Evolutionary conservation across 2,888 invertebrate genomes (phyloP), one percentile per base, ranked within the genome.

Genomic region (Sminthurinus aureus): DNA sequence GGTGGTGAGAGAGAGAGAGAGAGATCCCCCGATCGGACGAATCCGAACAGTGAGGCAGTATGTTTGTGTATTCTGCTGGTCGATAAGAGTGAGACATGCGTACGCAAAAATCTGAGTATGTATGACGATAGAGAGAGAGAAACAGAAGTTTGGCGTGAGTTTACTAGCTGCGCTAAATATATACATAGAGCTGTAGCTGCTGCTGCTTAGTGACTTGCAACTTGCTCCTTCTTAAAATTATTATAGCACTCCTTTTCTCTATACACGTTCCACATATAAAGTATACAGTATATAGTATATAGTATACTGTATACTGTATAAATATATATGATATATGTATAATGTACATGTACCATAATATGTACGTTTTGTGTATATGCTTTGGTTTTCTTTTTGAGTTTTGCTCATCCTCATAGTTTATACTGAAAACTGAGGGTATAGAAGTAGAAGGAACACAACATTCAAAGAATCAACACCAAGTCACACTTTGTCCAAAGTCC

Each of bases 51-150:
- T 51, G 20, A 75, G 73, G 73, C 51, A 24, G 75, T 69, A n/a
- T 74, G 74, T 74, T 26, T 50, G 38, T 50, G 74, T 52, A 20
- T 58, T 15, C 11, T 64, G 22, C 66, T 78, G 78, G 78, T 78
- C 78, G 78, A 78, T 78, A 78, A 52, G 78, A 78, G 58, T 78
- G 78, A 64, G 64, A 78, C 78, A 78, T 78, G 78, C 78, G 78
- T 78, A 78, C 78, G 78, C 78, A 58, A 78, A 78, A 78, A 78
- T 66, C 18, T 50, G 58, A 38, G 38, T 38, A 38, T 38, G 38
- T 38, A 38, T 38, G 38, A 38, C 38, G 38, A 38, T 38, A 78
- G 58, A 76, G 51, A 76, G 51, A 38, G 76, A 76, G 52, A 38
- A n/a, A 78, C 22, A 64, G 20, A 64, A 78, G 24, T 78, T 58